Evolutionary conservation across 2,113 vertebrate genomes (phyloP).

Genomic region (Psephotus haematonotus): DNA sequence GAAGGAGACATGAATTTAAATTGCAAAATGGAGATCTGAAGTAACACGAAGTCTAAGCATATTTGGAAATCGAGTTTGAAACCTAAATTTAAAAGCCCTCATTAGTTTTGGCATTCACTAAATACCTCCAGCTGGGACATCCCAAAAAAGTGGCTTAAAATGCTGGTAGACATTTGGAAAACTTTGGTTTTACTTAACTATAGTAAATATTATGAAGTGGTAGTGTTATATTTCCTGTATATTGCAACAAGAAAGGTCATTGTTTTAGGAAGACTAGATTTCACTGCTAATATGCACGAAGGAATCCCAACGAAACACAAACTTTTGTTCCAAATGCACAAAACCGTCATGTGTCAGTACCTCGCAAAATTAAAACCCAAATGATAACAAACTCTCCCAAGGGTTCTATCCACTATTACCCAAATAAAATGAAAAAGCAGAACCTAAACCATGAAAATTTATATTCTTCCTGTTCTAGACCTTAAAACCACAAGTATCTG

Average conservation of each 20-base stretch:
- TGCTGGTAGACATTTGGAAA: constrained; percentile 16
- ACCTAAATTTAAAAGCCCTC: constrained; percentile 9
- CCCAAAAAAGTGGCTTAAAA: constrained; percentile 12
- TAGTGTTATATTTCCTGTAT: constrained; percentile 20
- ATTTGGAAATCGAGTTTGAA: neutral
- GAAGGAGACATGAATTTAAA: constrained; percentile 25
- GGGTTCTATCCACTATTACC: neutral
- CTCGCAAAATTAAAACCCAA: neutral
- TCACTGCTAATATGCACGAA: neutral
- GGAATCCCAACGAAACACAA: neutral
- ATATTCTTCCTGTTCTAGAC: neutral
- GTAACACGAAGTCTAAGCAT: constrained; percentile 1
- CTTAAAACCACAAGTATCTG: neutral
- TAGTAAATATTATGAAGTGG: constrained; percentile 28
- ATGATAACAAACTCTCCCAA: neutral
- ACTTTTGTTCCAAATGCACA: neutral
- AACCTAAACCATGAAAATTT: neutral
- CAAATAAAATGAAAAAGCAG: neutral
- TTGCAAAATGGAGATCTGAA: constrained; percentile 16
- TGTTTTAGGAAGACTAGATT: constrained; percentile 19
- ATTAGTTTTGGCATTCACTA: constrained; percentile 41
- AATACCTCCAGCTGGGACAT: neutral
- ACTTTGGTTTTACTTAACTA: constrained; percentile 28
- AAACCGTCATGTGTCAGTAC: neutral
- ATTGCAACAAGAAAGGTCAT: neutral